Base-by-base conservation (phyloP, 2,888 invertebrate genomes). In the Busseola fusca region DNA sequence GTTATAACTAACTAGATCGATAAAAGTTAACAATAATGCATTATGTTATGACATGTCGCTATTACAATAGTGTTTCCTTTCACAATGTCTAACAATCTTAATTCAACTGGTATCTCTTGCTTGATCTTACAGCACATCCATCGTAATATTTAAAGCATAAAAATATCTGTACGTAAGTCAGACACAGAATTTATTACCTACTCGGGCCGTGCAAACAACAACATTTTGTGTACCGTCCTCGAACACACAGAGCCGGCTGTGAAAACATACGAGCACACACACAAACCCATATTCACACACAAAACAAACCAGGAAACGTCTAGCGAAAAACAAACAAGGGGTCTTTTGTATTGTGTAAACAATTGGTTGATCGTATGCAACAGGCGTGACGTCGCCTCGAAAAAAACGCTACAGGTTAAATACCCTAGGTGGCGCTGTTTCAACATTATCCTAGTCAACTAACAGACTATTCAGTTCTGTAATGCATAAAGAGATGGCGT, bases 231-330 rank as follows among this genome's bases (percentile, higher is more conserved):
- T 94, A 93, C 92, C 90, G 91, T 91, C 92, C 91, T 91, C 92
- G 89, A 86, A 88, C 89, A 90, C 89, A 93, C 87, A 91, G 86
- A 87, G 90, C 88, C 94, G 93, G 93, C 94, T 94, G 95, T 94
- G 92, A 94, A 95, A 94, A 95, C 93, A 93, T 83, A 87, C 89
- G 85, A 88, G 86, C 84, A 87, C 91, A 87, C 89, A 88, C 89
- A 90, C 89, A 87, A 86, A 85, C 72, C 82, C 85, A 86, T 81
- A 86, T 87, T 85, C 90, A 91, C 94, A 94, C 93, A 95, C 94
- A 94, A 94, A 95, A 95, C 93, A 95, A 94, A 95, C 95, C 95
- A 95, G 95, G 95, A 95, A 95, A 95, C 94, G 95, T 95, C 95
- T 95, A 95, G 95, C 95, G 94, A 94, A 95, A 95, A 95, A 95